phyloP scores from a whole-genome alignment of 2,888 invertebrate genomes.

The Erpobdella octoculata region DNA sequence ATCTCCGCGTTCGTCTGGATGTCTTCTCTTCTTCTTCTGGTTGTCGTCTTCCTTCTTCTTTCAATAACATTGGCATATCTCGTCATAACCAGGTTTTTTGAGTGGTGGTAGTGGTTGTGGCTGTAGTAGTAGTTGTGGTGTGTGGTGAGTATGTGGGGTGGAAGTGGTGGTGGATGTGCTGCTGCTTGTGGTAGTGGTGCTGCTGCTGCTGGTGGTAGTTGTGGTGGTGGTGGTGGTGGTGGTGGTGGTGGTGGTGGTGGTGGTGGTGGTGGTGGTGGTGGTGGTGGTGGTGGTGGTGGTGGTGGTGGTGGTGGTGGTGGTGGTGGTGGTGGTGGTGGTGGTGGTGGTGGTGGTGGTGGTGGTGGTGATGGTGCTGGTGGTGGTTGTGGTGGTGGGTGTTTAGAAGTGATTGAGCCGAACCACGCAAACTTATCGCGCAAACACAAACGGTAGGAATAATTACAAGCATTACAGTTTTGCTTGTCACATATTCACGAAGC shows the following conservation, averaged over 20 bases:
- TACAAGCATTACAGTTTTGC: no score
- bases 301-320: background rate
- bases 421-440: no score
- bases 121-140: no score
- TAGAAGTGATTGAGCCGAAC: no score
- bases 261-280: background rate
- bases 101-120: no score
- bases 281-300: background rate
- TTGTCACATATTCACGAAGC: no score
- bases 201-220: no score
- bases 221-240: background rate
- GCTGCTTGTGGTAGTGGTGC: background rate
- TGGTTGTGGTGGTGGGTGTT: background rate
- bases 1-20: constrained; percentile 52
- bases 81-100: no score
- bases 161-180: no score
- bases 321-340: background rate
- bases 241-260: background rate
- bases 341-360: background rate
- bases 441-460: no score
- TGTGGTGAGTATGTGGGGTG: no score
- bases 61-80: constrained; percentile 10
- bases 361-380: background rate
- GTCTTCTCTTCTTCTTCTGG: constrained; percentile 58
- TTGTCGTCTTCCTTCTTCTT: constrained; percentile 23